phyloP scores from a whole-genome alignment of 2,888 invertebrate species.

The Megastigmus dorsalis region DNA sequence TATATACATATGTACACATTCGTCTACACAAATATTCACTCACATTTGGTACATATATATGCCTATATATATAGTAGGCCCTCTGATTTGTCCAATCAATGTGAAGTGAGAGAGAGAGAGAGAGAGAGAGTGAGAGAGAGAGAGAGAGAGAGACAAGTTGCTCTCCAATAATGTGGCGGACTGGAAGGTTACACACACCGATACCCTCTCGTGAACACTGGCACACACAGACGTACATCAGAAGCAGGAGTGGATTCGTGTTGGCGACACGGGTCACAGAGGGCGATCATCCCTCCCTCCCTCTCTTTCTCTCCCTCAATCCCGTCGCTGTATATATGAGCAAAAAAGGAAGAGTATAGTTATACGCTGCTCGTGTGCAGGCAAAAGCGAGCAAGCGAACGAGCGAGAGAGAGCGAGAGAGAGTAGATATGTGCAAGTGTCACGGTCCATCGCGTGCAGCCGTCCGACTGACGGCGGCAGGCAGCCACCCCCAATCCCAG shows the following conservation, averaged over 20 bases:
- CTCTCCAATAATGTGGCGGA: slow-evolving; percentile 38
- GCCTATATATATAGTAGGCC: no score
- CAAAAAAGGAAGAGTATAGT: no score
- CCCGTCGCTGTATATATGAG: no score
- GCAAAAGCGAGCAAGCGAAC: background rate
- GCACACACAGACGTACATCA: slow-evolving; percentile 3
- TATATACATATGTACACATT: no score
- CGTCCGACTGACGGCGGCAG: background rate
- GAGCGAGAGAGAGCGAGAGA: background rate
- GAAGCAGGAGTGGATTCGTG: background rate
- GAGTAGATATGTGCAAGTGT: background rate
- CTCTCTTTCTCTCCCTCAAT: background rate
- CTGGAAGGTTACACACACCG: no score
- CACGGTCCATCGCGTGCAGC: slow-evolving; percentile 44
- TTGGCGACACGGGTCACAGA: slow-evolving; percentile 20
- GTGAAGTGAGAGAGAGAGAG: slow-evolving; percentile 13
- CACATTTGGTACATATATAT: no score
- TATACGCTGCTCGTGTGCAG: no score
- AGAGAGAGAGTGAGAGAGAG: slow-evolving; percentile 21
- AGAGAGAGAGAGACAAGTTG: slow-evolving; percentile 7
- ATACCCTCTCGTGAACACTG: no score
- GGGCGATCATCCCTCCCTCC: slow-evolving; percentile 1
- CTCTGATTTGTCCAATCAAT: slow-evolving; percentile 14
- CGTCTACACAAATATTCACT: no score
- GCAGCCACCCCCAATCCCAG: background rate